A percentile compares a stretch with the other conserved stretches of the same genome.
phyloP scores from a whole-genome alignment of 1,140 invertebrate genomes.

The Telenomus remus region DNA sequence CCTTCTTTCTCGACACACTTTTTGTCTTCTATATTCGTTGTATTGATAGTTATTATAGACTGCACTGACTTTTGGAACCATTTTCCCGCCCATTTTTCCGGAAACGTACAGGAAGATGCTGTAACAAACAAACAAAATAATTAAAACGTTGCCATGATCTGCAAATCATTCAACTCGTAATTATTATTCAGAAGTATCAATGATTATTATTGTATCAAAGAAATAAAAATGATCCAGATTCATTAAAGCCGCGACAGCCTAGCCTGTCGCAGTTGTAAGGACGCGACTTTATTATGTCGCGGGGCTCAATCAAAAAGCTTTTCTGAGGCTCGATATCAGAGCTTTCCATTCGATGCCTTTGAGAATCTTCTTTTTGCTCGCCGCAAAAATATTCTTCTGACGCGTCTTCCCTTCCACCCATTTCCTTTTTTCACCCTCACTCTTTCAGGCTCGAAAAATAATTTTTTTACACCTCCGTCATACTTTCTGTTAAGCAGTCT shows the following conservation, averaged over 20 bases:
- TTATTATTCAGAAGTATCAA: no score
- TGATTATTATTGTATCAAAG: no score
- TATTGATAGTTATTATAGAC: conserved; percentile 69
- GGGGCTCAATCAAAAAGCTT: conserved; percentile 23
- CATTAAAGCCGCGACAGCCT: conserved; percentile 39
- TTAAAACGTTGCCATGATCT: not conserved
- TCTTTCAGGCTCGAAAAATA: conserved; percentile 24
- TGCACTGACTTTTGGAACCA: conserved; percentile 75
- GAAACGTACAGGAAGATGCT: conserved; percentile 73
- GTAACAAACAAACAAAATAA: conserved; percentile 50
- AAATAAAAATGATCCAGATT: no score
- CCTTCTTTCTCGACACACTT: conserved; percentile 71
- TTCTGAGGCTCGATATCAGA: conserved; percentile 48
- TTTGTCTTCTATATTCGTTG: conserved; percentile 72
- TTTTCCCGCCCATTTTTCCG: conserved; percentile 73
- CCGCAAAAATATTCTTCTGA: conserved; percentile 51
- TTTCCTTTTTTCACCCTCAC: conserved; percentile 33
- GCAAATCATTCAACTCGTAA: no score
- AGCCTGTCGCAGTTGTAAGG: conserved; percentile 27
- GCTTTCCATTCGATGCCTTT: conserved; percentile 53
- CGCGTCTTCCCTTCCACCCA: conserved; percentile 15
- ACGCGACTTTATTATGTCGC: conserved; percentile 49
- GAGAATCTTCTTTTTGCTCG: conserved; percentile 50
- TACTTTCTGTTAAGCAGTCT: conserved; percentile 12
- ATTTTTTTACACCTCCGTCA: conserved; percentile 38